Percentiles rank a stretch among this genome's conserved stretches.
Conservation (phyloP, 2,797 vertebrate species). For the Zalophus californianus region DNA sequence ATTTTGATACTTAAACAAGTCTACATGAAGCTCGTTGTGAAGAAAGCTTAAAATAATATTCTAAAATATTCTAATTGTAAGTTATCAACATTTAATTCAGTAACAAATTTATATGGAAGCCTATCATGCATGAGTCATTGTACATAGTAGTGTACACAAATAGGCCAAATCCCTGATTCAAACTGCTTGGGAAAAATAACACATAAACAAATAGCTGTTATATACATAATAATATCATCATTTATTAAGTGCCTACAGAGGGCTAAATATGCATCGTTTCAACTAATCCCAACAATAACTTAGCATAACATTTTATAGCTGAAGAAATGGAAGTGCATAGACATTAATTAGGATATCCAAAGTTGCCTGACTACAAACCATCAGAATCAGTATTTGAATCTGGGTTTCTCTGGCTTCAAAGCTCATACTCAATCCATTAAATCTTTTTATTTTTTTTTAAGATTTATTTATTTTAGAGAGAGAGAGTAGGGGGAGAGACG, state of each 20-base stretch:
- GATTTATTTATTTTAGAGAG: not conserved
- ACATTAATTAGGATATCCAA: not conserved
- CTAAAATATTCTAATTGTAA: not conserved
- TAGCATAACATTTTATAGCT: conserved; percentile 20
- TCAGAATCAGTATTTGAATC: not conserved
- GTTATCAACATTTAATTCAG: conserved; percentile 14
- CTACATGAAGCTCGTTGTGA: not conserved
- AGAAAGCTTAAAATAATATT: conserved; percentile 37
- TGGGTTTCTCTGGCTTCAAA: conserved; percentile 6
- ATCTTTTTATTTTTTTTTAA: not conserved
- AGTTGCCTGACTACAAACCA: not conserved
- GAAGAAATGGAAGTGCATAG: not conserved
- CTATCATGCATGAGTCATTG: not conserved
- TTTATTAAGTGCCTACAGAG: not conserved
- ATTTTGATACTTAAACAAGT: conserved; percentile 24
- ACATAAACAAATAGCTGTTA: not conserved
- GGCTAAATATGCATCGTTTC: not conserved
- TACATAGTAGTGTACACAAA: not conserved
- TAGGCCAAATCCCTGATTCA: not conserved
- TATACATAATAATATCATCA: not conserved
- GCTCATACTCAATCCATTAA: not conserved
- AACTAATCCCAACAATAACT: not conserved
- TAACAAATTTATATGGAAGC: not conserved
- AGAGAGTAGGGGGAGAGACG: not conserved
- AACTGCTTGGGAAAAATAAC: not conserved